Conservation (phyloP, 2,797 vertebrate genomes). For the Anas bernieri region DNA sequence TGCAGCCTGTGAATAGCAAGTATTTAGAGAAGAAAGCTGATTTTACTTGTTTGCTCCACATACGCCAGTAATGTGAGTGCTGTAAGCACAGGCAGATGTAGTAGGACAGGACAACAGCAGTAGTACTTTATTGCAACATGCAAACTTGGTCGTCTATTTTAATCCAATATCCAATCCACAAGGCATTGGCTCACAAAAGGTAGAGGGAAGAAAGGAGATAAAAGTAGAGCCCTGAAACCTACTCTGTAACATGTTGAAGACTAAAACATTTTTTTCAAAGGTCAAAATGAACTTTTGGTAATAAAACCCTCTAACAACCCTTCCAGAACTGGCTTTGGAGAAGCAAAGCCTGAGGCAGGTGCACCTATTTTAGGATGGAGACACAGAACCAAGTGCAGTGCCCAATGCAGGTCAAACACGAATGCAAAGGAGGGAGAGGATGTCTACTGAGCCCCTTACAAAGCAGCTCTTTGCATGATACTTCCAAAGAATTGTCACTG, state of each 20-base stretch:
- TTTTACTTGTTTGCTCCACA: not conserved
- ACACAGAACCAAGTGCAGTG: too few relatives aligned
- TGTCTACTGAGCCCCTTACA: not conserved
- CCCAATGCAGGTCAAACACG: not conserved
- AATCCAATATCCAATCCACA: not conserved
- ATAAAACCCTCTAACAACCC: not conserved
- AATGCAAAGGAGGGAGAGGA: not conserved
- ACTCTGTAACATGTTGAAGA: not conserved
- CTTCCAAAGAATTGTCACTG: too few relatives aligned
- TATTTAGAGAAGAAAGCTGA: not conserved
- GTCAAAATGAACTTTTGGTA: not conserved
- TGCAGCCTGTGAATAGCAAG: accelerated
- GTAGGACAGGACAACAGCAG: not conserved
- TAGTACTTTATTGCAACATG: not conserved
- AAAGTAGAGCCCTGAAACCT: not conserved
- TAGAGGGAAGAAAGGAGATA: not conserved
- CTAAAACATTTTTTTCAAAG: not conserved
- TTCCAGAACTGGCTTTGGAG: not conserved
- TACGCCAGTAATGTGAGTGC: not conserved
- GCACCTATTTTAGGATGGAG: too few relatives aligned
- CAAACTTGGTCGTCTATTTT: not conserved
- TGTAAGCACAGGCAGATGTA: accelerated
- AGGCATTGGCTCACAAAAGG: not conserved
- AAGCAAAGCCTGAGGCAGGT: not conserved
- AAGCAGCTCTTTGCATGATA: accelerated